phyloP scores from a whole-genome alignment of 1,140 invertebrate genomes.

The Lucilia cuprina region DNA sequence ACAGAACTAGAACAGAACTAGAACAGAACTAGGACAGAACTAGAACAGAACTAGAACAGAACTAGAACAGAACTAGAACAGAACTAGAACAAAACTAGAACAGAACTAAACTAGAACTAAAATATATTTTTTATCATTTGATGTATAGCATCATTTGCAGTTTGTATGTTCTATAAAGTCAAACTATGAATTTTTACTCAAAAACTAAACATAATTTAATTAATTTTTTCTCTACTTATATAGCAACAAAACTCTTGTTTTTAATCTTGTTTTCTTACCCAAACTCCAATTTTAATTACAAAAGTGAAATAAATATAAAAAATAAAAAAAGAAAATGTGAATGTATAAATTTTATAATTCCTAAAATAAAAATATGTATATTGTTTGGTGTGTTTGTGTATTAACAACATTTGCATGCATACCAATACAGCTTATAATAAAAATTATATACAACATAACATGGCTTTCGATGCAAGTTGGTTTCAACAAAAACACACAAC shows the following conservation, averaged over 20 bases:
- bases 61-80: too few relatives aligned
- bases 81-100: too few relatives aligned
- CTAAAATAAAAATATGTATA: slow-evolving; percentile 15
- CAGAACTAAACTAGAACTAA: too few relatives aligned
- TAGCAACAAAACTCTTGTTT: background rate
- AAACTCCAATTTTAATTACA: slow-evolving; percentile 5
- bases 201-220: background rate
- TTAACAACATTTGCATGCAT: background rate
- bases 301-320: background rate
- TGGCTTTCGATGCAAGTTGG: background rate
- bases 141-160: too few relatives aligned
- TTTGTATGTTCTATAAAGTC: too few relatives aligned
- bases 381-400: too few relatives aligned
- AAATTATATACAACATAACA: background rate
- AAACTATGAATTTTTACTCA: too few relatives aligned
- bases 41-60: too few relatives aligned
- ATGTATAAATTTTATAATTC: slow-evolving; percentile 24
- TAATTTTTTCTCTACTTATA: background rate
- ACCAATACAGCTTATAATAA: background rate
- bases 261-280: background rate
- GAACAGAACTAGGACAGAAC: too few relatives aligned
- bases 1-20: too few relatives aligned
- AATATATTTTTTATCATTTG: too few relatives aligned
- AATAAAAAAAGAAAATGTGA: background rate
- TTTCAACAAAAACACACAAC: background rate